Evolutionary conservation across 2,888 invertebrate species (phyloP), one percentile per base, ranked within the genome.

Genomic region (Eupithecia vulgata): DNA sequence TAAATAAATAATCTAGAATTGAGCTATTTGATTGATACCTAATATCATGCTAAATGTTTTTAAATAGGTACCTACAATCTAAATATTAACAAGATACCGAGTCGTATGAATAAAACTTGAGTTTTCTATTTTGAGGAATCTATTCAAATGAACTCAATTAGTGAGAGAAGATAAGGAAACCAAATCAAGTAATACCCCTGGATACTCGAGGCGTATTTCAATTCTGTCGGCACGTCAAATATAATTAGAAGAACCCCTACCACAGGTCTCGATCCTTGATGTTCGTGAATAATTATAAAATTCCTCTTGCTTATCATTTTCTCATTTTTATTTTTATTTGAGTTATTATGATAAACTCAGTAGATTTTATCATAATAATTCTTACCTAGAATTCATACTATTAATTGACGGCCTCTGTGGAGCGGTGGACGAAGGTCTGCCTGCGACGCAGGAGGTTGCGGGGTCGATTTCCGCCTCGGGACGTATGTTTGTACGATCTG

Each of bases 151-250:
- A 64, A 65, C 65, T 65, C 21, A 65, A 65, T 65, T 65, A 40
- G 40, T 40, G 6, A 42, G 65, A 65, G 37, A 40, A 37, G 40
- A 65, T 65, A 65, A 64, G 64, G 40, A 65, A 65, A 65, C 65
- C 40, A 65, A 65, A 65, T 45, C 67, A 48, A 67, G 30, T 66
- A 42, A 25, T 45, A 42, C 17, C 67, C n/a, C n/a, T 42, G 68
- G 59, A 25, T 68, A 68, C 68, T 57, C 21, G 21, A 52, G 37
- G 67, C 67, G 52, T 67, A 68, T 61, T 59, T 68, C 68, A 68
- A 68, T 68, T 68, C 68, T 67, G 52, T 37, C 57, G 67, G 67
- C 67, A 67, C 67, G 67, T 67, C 67, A 67, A 48, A 57, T 67
- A 67, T 67, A 67, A 67, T 67, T 67, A 67, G 37, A 7, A 35